phyloP scores from a whole-genome alignment of 2,113 vertebrate genomes.

The Oncorhynchus tshawytscha region DNA sequence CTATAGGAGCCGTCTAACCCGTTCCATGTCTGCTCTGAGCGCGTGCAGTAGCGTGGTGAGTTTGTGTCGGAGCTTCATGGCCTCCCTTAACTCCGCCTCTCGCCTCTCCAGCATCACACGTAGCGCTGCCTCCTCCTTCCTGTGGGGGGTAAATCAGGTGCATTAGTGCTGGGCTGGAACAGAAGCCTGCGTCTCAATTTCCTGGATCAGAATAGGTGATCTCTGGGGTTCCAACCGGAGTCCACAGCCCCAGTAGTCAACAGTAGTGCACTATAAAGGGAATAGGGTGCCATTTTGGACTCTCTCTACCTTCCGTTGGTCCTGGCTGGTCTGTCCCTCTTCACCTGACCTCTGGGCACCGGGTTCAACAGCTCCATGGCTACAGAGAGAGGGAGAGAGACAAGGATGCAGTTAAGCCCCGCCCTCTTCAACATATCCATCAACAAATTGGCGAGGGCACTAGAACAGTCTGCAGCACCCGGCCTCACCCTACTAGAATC shows the following conservation, averaged over 20 bases:
- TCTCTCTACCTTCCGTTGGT: conserved; percentile 44
- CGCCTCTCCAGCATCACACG: conserved; percentile 67
- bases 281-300: too few relatives aligned
- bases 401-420: too few relatives aligned
- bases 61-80: conserved; percentile 66
- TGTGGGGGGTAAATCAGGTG: conserved; percentile 14
- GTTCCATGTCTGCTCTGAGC: conserved; percentile 67
- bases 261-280: too few relatives aligned
- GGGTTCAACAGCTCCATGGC: conserved; percentile 71
- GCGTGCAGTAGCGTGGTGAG: conserved; percentile 65
- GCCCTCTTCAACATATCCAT: too few relatives aligned
- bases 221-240: too few relatives aligned
- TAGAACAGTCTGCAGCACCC: too few relatives aligned
- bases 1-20: conserved; percentile 20
- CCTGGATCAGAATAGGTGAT: too few relatives aligned
- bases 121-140: conserved; percentile 62
- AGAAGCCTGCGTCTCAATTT: too few relatives aligned
- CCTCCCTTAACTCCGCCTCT: conserved; percentile 73
- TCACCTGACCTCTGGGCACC: conserved; percentile 39
- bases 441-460: too few relatives aligned
- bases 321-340: conserved; percentile 29
- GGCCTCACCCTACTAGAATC: too few relatives aligned
- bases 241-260: too few relatives aligned
- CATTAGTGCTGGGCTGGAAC: neutral
- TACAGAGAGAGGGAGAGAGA: conserved; percentile 9